Conservation (phyloP, 2,797 vertebrate species). For the Zonotrichia albicollis region DNA sequence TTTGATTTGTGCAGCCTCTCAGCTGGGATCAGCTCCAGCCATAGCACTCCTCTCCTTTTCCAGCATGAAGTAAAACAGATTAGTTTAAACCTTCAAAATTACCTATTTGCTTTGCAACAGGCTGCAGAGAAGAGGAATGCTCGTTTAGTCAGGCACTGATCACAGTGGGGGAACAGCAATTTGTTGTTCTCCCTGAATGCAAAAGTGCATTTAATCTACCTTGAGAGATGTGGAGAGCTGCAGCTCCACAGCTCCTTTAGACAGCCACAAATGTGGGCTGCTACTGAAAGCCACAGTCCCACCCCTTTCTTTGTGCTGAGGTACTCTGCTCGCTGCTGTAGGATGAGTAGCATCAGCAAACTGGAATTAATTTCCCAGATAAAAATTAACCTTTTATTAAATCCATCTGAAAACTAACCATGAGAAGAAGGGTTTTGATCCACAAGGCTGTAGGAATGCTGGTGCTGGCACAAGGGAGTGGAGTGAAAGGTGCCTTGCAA, state of each 20-base stretch:
- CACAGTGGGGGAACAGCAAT: not conserved
- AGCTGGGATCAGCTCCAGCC: not conserved
- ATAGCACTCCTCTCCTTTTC: not conserved
- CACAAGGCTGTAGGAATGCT: not conserved
- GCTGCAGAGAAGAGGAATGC: not conserved
- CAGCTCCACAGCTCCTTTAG: not conserved
- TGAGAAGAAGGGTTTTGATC: not conserved
- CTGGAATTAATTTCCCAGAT: not conserved
- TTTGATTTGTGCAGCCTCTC: not conserved
- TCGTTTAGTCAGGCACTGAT: conserved; percentile 1
- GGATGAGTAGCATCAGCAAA: not conserved
- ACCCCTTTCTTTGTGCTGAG: not conserved
- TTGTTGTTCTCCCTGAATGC: not conserved
- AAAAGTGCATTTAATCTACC: conserved; percentile 30
- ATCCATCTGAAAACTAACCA: not conserved
- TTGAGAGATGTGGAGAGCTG: not conserved
- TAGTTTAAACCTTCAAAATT: conserved; percentile 1
- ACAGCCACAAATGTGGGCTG: not conserved
- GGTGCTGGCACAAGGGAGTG: not conserved
- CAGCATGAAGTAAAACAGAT: not conserved
- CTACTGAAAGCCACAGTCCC: not conserved
- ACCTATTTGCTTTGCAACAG: conserved; percentile 2
- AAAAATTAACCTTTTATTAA: not conserved
- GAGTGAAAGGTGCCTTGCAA: not conserved
- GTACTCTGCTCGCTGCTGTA: not conserved